Base-by-base conservation (phyloP, 2,113 vertebrate species). In the Amazona vittata region DNA sequence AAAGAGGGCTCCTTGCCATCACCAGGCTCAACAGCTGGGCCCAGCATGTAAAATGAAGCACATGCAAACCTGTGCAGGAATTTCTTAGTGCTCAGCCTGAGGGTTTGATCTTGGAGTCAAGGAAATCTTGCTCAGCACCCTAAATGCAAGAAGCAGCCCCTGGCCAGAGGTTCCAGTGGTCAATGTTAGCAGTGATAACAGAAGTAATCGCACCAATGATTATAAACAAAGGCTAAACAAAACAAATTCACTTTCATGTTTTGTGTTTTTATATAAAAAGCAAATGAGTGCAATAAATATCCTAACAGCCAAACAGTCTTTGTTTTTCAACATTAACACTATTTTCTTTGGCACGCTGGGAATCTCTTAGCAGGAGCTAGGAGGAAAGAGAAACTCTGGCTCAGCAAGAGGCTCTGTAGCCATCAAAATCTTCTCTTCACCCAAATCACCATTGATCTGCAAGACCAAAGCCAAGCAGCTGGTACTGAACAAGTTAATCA, bases 321-420 rank as follows among this genome's bases (percentile, higher is more conserved):
- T 97, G 62, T 96, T 95, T 92, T 91, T 92, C 94, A 94, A 57
- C 62, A 76, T 92, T 97, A 90, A 96, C 96, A 75, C 67, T 95
- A 25, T 98, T 98, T 97, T 91, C 81, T 97, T 98, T 98, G 97
- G 97, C 96, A 95, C 62, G n/a, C 52, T 67, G 50, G 85, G 53
- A 94, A 82, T 73, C 57, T 84, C 69, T 74, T 64, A 85, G 92
- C 0, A 0, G 86, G 89, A 88, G 80, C 64, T 89, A 88, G 65
- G 50, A 95, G 79, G 90, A 96, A 97, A 26, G 86, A 92, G 93
- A 87, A 92, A 90, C 31, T 94, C 53, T 83, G 64, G 69, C 91
- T 85, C 82, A 92, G 93, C 69, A 76, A 94, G 91, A 94, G 41
- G 67, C 33, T 71, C 78, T 57, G 52, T 55, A 83, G 65, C 93